Conservation (phyloP, 2,797 vertebrate species). For the Rhodeus uyekii region DNA sequence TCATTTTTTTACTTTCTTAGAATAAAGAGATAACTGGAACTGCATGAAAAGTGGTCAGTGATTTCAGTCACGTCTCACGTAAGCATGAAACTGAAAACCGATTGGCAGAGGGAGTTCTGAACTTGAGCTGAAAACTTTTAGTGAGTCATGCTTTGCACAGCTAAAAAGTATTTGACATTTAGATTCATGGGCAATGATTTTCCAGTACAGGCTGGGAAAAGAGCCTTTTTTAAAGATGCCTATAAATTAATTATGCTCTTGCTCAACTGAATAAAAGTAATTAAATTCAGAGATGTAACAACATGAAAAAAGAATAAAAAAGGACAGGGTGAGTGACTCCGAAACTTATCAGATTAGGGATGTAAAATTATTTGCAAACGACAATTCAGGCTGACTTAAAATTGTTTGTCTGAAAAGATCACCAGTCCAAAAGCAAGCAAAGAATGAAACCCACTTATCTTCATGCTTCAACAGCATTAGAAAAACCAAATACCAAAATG, state of each 20-base stretch:
- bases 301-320: background rate
- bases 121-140: background rate
- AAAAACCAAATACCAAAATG: conserved; percentile 59
- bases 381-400: background rate
- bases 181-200: background rate
- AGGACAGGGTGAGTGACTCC: background rate
- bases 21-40: background rate
- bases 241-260: conserved; percentile 1
- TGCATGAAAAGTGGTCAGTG: background rate
- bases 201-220: background rate
- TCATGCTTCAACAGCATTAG: conserved; percentile 51
- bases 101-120: background rate
- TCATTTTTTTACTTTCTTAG: background rate
- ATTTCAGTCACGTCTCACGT: background rate
- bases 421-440: conserved; percentile 20
- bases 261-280: background rate
- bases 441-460: conserved; percentile 28
- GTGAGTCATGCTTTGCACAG: background rate
- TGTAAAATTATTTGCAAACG: background rate
- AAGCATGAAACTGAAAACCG: too few relatives aligned
- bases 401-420: conserved; percentile 49
- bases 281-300: background rate
- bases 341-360: background rate
- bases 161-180: background rate
- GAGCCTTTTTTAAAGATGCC: background rate